Evolutionary conservation across 2,113 vertebrate species (phyloP).

Genomic region (Elaphurus davidianus): DNA sequence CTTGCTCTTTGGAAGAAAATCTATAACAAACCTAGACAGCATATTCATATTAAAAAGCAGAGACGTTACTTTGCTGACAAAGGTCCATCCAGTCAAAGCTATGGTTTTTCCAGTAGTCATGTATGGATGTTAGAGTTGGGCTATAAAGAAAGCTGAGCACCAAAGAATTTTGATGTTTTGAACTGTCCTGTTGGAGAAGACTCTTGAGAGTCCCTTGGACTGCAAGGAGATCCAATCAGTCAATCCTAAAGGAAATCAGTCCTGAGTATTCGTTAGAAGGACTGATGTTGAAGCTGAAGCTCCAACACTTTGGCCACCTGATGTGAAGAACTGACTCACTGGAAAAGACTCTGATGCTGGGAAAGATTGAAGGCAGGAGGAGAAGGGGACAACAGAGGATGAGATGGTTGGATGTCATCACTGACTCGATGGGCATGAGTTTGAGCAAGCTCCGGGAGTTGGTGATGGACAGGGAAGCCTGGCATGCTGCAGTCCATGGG

Average conservation of each 20-base stretch:
- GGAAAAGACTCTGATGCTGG: neutral
- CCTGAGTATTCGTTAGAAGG: neutral
- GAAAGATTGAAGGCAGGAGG: neutral
- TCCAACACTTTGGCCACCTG: neutral
- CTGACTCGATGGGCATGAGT: neutral
- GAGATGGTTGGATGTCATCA: neutral
- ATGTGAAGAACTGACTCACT: neutral
- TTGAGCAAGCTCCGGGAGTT: neutral
- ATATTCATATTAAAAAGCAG: neutral
- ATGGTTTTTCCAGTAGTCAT: neutral
- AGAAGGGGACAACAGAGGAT: neutral
- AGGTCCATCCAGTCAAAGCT: neutral
- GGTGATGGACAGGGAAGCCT: neutral
- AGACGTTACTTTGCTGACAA: neutral
- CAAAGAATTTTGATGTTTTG: neutral
- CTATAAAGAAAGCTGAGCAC: neutral
- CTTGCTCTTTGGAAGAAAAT: neutral
- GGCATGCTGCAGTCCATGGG: neutral
- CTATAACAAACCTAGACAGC: neutral
- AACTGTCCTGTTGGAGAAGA: neutral
- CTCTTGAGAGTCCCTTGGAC: neutral
- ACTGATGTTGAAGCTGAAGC: neutral
- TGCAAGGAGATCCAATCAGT: neutral
- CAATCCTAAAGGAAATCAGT: neutral
- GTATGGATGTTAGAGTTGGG: neutral